A percentile compares a stretch with the other conserved stretches of the same genome.
Evolutionary conservation across 2,113 vertebrate genomes (phyloP).

Genomic region (Struthidea cinerea): DNA sequence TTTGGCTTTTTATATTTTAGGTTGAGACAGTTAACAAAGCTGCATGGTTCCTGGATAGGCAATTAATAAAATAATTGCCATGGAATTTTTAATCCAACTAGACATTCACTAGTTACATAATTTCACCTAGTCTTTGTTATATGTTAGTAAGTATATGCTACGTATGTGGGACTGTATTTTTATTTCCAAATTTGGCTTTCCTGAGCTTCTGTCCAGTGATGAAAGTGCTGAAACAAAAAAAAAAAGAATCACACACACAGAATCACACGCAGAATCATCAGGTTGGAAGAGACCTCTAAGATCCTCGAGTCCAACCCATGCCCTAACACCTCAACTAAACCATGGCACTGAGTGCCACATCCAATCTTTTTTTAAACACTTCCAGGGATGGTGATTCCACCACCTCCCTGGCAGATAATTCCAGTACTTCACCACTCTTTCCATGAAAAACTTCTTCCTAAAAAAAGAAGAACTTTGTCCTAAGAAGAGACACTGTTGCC

Average conservation of each 20-base stretch:
- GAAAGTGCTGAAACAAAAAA: conserved; percentile 26
- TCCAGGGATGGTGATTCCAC: too few relatives aligned
- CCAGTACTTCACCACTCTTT: too few relatives aligned
- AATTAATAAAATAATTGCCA: not conserved
- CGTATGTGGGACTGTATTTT: not conserved
- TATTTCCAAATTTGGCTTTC: not conserved
- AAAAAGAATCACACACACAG: too few relatives aligned
- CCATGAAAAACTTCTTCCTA: too few relatives aligned
- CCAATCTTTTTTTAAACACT: too few relatives aligned
- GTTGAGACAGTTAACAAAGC: not conserved
- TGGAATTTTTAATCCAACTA: not conserved
- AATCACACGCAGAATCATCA: too few relatives aligned
- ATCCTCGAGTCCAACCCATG: too few relatives aligned
- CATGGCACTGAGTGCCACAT: too few relatives aligned
- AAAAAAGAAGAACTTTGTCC: too few relatives aligned
- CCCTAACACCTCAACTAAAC: too few relatives aligned
- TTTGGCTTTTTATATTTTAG: not conserved
- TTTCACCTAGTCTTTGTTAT: not conserved
- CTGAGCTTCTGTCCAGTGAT: conserved; percentile 20
- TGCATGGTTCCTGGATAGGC: not conserved
- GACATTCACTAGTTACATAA: not conserved
- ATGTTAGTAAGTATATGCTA: not conserved
- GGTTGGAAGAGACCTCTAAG: too few relatives aligned
- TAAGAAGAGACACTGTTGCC: not conserved
- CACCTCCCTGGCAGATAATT: too few relatives aligned